phyloP scores from a whole-genome alignment of 2,888 invertebrate genomes.

The Flexamia atlantica region DNA sequence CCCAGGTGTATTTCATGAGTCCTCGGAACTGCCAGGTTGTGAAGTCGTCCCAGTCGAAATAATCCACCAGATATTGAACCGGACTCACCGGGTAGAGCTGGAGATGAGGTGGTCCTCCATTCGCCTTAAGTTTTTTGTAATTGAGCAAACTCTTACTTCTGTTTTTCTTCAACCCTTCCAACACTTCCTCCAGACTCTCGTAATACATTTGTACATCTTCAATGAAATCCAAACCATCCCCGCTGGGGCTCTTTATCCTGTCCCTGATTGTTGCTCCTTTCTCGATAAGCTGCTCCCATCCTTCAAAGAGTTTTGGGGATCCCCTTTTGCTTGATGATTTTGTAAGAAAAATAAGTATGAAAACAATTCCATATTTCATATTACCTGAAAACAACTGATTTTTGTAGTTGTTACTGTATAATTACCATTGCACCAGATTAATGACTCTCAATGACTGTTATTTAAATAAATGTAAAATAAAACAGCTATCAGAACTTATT shows the following conservation, averaged over 20 bases:
- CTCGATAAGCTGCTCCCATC: constrained; percentile 12
- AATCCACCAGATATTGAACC: background rate
- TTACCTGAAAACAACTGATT: too few relatives aligned
- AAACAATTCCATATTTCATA: background rate
- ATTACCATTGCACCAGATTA: too few relatives aligned
- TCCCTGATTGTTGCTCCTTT: background rate
- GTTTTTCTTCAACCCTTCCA: constrained; percentile 30
- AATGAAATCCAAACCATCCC: constrained; percentile 1
- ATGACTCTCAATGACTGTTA: too few relatives aligned
- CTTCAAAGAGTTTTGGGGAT: background rate
- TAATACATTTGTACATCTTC: constrained; percentile 50
- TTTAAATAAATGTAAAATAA: too few relatives aligned
- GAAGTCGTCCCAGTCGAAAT: constrained; percentile 30
- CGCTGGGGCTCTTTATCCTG: background rate
- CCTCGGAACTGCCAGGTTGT: constrained; percentile 49
- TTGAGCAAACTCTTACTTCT: background rate
- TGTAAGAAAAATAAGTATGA: background rate
- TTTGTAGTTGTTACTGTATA: too few relatives aligned
- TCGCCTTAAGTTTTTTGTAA: background rate
- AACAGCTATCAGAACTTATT: too few relatives aligned
- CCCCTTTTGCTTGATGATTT: background rate
- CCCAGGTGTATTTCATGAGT: constrained; percentile 48
- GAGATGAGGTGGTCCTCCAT: constrained; percentile 18
- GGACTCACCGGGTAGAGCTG: constrained; percentile 29
- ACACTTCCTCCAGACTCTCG: constrained; percentile 14